phyloP scores from a whole-genome alignment of 2,113 vertebrate genomes.

The Strigops habroptila region DNA sequence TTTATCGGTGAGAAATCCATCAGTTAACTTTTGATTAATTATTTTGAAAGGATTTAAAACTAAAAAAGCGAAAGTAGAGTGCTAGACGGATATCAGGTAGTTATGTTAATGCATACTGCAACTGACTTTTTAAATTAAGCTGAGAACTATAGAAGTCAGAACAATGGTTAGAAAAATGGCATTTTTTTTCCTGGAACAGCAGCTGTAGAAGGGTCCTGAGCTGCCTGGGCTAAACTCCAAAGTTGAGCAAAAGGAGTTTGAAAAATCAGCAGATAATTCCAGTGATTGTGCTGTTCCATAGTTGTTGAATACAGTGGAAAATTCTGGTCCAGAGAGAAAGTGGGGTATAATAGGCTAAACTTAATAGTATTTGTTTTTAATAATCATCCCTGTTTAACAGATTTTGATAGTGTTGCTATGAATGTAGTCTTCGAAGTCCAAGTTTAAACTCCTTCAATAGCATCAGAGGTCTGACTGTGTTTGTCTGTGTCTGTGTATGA shows the following conservation, averaged over 20 bases:
- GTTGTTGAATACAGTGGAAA: not conserved
- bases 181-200: not conserved
- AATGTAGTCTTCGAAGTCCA: not conserved
- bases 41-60: not conserved
- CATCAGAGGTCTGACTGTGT: accelerated
- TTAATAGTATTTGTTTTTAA: not conserved
- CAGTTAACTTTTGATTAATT: not conserved
- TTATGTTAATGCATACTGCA: not conserved
- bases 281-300: not conserved
- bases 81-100: not conserved
- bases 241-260: not conserved
- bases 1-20: not conserved
- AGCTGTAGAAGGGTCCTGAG: not conserved
- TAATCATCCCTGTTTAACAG: not conserved
- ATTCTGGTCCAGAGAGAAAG: not conserved
- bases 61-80: not conserved
- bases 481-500: no score
- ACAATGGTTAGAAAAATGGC: not conserved
- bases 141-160: not conserved
- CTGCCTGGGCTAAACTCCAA: not conserved
- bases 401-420: not conserved
- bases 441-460: not conserved
- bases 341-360: not conserved
- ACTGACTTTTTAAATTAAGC: not conserved
- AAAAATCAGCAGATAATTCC: not conserved